A percentile compares a stretch with the other conserved stretches of the same genome.
Conservation (phyloP, 2,888 invertebrate species). For the Scelioninae gen. 2 region DNA sequence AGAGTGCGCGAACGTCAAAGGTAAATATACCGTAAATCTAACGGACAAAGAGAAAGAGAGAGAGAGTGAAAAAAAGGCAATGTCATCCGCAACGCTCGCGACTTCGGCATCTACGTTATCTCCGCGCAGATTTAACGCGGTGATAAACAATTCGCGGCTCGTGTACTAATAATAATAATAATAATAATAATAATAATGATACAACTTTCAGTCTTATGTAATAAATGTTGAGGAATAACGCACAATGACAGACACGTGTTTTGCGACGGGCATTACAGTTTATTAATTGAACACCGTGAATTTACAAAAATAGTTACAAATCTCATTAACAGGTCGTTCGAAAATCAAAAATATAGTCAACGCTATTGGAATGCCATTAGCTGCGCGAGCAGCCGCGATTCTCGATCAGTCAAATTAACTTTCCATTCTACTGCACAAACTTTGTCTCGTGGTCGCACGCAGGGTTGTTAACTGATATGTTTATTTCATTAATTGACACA, state of each 20-base stretch:
- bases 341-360: slow-evolving; percentile 51
- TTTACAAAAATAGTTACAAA: slow-evolving; percentile 60
- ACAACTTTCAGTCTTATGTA: too few relatives aligned
- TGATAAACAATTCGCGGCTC: too few relatives aligned
- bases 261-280: slow-evolving; percentile 44
- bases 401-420: slow-evolving; percentile 23
- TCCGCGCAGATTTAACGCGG: too few relatives aligned
- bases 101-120: too few relatives aligned
- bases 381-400: slow-evolving; percentile 26
- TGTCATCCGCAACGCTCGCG: too few relatives aligned
- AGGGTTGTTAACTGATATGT: slow-evolving; percentile 36
- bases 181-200: too few relatives aligned
- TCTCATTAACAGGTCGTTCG: slow-evolving; percentile 40
- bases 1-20: slow-evolving; percentile 88
- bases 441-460: neutral
- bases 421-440: slow-evolving; percentile 6
- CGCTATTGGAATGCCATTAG: slow-evolving; percentile 37
- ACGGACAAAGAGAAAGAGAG: too few relatives aligned
- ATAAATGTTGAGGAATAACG: too few relatives aligned
- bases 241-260: too few relatives aligned
- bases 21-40: too few relatives aligned
- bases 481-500: slow-evolving; percentile 35
- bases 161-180: too few relatives aligned
- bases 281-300: slow-evolving; percentile 49
- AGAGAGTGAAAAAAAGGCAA: too few relatives aligned